phyloP scores from a whole-genome alignment of 35 echinoderm and acorn worm species.

The Ophiothrix spiculata region DNA sequence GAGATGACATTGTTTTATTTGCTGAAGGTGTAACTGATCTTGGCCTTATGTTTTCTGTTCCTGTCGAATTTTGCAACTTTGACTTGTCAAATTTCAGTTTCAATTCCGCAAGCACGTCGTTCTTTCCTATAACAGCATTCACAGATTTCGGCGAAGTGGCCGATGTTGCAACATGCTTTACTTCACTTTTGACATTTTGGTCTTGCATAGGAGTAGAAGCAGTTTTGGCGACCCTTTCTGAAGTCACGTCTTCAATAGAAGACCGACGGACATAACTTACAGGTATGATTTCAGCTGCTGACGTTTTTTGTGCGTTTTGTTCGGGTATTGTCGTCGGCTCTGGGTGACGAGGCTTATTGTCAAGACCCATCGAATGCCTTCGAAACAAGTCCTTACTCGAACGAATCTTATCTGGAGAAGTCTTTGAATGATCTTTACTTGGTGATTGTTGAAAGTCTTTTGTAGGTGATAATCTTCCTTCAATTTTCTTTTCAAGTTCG shows the following conservation, averaged over 20 bases:
- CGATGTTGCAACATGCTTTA: too few relatives aligned
- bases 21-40: too few relatives aligned
- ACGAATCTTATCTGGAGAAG: background rate
- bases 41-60: too few relatives aligned
- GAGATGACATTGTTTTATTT: too few relatives aligned
- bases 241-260: background rate
- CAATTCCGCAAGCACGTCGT: too few relatives aligned
- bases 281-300: background rate
- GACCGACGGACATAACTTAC: background rate
- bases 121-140: too few relatives aligned
- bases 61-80: too few relatives aligned
- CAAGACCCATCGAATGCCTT: background rate
- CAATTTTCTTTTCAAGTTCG: too few relatives aligned
- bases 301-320: background rate
- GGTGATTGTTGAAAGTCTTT: background rate
- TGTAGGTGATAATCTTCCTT: too few relatives aligned
- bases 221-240: background rate
- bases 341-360: background rate
- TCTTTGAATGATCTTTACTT: background rate
- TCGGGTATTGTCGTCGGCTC: background rate
- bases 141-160: too few relatives aligned
- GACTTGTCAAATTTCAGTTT: too few relatives aligned
- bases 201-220: background rate
- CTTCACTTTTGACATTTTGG: too few relatives aligned
- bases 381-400: background rate